These are phyloP conservation scores for Agriopis aurantiaria DNA, from an alignment of 2,888 invertebrate species.

Conservation along the genomic window DNA sequence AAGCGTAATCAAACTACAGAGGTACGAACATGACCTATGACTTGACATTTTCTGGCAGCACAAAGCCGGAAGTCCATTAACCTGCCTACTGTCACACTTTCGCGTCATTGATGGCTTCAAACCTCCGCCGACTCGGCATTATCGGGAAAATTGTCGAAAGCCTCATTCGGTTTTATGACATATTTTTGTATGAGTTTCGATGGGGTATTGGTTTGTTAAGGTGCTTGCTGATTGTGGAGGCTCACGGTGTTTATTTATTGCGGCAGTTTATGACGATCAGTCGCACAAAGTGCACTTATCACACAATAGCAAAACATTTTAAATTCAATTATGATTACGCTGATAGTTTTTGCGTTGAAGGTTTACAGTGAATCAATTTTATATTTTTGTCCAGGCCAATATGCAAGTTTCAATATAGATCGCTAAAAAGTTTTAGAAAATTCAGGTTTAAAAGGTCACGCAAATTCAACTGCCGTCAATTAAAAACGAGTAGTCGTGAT, in stretches of 20 bases:
- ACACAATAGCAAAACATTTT: too few relatives aligned
- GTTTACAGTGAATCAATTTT: too few relatives aligned
- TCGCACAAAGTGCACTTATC: too few relatives aligned
- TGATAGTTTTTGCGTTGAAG: too few relatives aligned
- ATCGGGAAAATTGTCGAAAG: constrained; percentile 29
- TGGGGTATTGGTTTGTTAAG: constrained; percentile 16
- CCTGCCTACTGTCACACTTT: constrained; percentile 33
- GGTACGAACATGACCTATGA: constrained; percentile 23
- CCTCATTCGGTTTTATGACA: constrained; percentile 35
- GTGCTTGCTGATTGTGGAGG: constrained; percentile 3
- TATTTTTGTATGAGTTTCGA: constrained; percentile 25
- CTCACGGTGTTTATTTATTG: background rate
- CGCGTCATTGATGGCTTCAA: constrained; percentile 35
- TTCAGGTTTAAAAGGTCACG: too few relatives aligned
- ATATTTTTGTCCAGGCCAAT: too few relatives aligned
- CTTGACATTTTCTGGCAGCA: constrained; percentile 12
- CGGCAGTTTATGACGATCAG: too few relatives aligned
- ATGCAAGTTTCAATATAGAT: too few relatives aligned
- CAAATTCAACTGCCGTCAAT: too few relatives aligned
- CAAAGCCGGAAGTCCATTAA: constrained; percentile 42
- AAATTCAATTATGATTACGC: too few relatives aligned
- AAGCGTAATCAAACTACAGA: constrained; percentile 18
- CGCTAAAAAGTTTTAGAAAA: too few relatives aligned
- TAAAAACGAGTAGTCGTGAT: too few relatives aligned
- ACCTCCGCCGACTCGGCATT: constrained; percentile 28